Conservation (phyloP, 2,113 vertebrate genomes). For the Arvicanthis niloticus region DNA sequence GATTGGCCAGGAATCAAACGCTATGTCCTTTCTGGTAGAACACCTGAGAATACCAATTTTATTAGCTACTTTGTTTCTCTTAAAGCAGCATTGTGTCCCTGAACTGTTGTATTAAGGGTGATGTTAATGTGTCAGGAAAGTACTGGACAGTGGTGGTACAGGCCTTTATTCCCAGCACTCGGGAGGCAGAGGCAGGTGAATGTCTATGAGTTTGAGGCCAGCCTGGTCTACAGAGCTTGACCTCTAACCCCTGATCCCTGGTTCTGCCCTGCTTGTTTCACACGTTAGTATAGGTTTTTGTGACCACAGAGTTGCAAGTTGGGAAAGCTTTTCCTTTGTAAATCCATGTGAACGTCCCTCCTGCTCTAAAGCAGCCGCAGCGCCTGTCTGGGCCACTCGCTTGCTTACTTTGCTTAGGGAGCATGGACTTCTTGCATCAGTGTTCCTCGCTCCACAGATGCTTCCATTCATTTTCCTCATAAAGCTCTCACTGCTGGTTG, state of each 20-base stretch:
- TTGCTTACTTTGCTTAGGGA: not conserved
- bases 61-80: conserved; percentile 1
- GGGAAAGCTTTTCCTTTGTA: conserved; percentile 7
- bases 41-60: not conserved
- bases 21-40: not conserved
- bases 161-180: not conserved
- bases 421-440: not conserved
- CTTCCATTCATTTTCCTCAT: conserved; percentile 6
- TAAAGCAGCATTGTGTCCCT: conserved; percentile 14
- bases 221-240: not conserved
- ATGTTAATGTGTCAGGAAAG: not conserved
- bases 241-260: not conserved
- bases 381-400: not conserved
- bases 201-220: not conserved
- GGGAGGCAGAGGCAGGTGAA: not conserved
- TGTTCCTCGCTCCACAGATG: not conserved
- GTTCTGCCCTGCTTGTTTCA: conserved; percentile 29
- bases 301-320: conserved; percentile 26
- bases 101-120: not conserved
- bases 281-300: not conserved
- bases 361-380: not conserved
- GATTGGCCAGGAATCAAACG: conserved; percentile 46
- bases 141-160: not conserved
- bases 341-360: not conserved
- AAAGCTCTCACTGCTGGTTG: not conserved